Evolutionary conservation across 1,140 invertebrate genomes (phyloP), one percentile per base, ranked within the genome.

Genomic region (Andrena cerasifolii): DNA sequence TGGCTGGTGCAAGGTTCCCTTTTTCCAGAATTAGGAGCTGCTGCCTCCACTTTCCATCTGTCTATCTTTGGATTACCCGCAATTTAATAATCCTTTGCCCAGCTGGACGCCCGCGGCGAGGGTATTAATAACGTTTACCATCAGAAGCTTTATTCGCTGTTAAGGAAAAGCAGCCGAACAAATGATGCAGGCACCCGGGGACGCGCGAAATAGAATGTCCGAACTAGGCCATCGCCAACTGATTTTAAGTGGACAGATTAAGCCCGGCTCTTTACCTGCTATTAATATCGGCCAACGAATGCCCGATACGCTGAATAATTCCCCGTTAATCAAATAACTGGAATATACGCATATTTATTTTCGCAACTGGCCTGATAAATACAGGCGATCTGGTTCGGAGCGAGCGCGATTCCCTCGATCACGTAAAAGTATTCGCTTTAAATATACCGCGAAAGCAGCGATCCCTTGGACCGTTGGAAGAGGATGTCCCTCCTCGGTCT

Each of bases 111-210:
- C 40, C 36, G 26, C 49, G 12, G 31, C 63, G 16, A 24, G 16
- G 16, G 33, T 73, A 75, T 75, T 75, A 75, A 75, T 56, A 67
- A 67, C 49, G 43, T 74, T 74, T 66, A 56, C 67, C 16, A n/a
- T 63, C 18, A 18, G 51, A 14, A 56, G 40, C 36, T 56, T 75
- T 12, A 28, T 21, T 24, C 36, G 28, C 59, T 24, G 21, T 75
- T 66, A 67, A 75, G 10, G 36, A 67, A 56, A 26, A 10, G 26
- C 16, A n/a, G n/a, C 31, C 43, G 47, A 8, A 54, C 56, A 33
- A 71, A 71, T 71, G 68, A 10, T n/a, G n/a, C n/a, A n/a, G n/a
- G n/a, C n/a, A n/a, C 40, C 7, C 43, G 59, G 24, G n/a, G 54
- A 33, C 16, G 16, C 49, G 47, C 10, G 49, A 28, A 53, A 63